Evolutionary conservation across 2,113 vertebrate species (phyloP).

Genomic region (Pollachius pollachius): DNA sequence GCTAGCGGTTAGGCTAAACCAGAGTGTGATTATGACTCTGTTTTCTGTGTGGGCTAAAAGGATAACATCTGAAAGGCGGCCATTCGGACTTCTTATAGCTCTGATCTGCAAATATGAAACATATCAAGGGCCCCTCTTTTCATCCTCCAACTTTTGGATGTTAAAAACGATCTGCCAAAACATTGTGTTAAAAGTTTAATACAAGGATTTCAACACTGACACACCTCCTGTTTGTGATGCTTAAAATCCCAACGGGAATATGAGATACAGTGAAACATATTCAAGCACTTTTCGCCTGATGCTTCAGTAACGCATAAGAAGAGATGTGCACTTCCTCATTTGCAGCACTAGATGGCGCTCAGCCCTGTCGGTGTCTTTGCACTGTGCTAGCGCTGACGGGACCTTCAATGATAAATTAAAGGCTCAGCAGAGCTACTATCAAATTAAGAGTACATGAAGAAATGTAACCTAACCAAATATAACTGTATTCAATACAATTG

Average conservation of each 20-base stretch:
- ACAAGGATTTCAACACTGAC: slow-evolving; percentile 7
- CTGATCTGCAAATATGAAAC: slow-evolving; percentile 28
- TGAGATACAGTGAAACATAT: not conserved
- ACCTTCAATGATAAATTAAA: slow-evolving; percentile 44
- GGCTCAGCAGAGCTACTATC: slow-evolving; percentile 47
- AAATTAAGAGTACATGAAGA: slow-evolving; percentile 70
- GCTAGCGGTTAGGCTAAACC: slow-evolving; percentile 56
- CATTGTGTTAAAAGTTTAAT: slow-evolving; percentile 22
- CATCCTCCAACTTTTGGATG: slow-evolving; percentile 22
- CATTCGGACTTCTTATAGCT: slow-evolving; percentile 40
- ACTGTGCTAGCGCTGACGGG: slow-evolving; percentile 16
- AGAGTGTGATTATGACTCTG: slow-evolving; percentile 27
- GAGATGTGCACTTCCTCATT: slow-evolving; percentile 30
- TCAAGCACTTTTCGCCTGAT: no score
- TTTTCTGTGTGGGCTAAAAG: slow-evolving; percentile 56
- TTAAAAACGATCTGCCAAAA: slow-evolving; percentile 40
- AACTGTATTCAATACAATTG: no score
- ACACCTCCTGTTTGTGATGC: slow-evolving; percentile 30
- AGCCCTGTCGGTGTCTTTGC: slow-evolving; percentile 47
- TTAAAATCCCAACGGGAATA: slow-evolving; percentile 19
- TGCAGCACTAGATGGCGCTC: slow-evolving; percentile 65
- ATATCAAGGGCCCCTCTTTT: slow-evolving; percentile 12
- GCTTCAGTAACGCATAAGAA: not conserved
- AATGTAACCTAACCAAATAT: slow-evolving; percentile 52
- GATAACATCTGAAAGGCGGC: slow-evolving; percentile 33